Conservation (phyloP, 2,797 vertebrate genomes). For the Notolepis coatsorum region DNA sequence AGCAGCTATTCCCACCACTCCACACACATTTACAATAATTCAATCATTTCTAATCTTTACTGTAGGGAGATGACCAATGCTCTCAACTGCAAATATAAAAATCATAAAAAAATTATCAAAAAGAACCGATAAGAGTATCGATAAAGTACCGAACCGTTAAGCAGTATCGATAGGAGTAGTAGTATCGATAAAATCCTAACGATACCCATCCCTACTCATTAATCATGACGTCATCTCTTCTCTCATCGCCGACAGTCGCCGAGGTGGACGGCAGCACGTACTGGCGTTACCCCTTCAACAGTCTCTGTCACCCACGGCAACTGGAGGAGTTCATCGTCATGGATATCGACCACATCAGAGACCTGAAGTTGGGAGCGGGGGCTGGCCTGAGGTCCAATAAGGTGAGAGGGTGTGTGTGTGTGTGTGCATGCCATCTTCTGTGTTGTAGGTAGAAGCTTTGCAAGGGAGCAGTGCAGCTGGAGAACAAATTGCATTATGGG, state of each 20-base stretch:
- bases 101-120: too few species aligned
- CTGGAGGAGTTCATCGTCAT: constrained; percentile 96
- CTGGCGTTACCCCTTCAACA: constrained; percentile 94
- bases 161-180: too few species aligned
- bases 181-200: too few species aligned
- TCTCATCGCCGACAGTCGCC: constrained; percentile 91
- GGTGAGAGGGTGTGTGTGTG: constrained; percentile 70
- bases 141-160: too few species aligned
- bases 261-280: constrained; percentile 93
- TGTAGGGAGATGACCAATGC: too few species aligned
- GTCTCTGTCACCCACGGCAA: constrained; percentile 91
- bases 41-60: too few species aligned
- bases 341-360: constrained; percentile 86
- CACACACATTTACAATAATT: too few species aligned
- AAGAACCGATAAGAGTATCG: too few species aligned
- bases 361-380: constrained; percentile 87
- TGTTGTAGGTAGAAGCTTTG: neutral
- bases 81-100: too few species aligned
- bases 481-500: constrained; percentile 54
- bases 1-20: too few species aligned
- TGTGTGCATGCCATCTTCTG: constrained; percentile 19
- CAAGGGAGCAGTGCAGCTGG: neutral
- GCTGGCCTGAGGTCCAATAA: constrained; percentile 91
- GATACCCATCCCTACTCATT: too few species aligned
- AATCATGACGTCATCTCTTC: too few species aligned